These are phyloP conservation scores for Cepaea nemoralis DNA, from an alignment of 1,140 invertebrate genomes.

Conservation along the genomic window DNA sequence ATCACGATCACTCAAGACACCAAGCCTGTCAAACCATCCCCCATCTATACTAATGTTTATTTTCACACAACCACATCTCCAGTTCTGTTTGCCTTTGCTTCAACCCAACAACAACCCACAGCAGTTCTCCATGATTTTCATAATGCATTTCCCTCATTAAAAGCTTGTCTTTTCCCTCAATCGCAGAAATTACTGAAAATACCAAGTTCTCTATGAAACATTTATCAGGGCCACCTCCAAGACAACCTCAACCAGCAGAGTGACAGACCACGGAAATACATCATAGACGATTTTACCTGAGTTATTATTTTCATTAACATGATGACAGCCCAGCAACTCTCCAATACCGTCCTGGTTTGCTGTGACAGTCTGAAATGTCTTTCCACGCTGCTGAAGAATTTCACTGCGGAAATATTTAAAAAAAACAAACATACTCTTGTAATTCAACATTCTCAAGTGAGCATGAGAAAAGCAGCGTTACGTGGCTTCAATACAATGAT, in stretches of 20 bases:
- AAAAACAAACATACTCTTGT: background rate
- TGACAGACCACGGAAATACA: background rate
- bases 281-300: slow-evolving; percentile 10
- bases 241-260: background rate
- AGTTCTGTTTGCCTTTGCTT: no score
- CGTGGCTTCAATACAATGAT: background rate
- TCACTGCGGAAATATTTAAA: background rate
- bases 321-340: slow-evolving; percentile 14
- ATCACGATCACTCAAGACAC: no score
- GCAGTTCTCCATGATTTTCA: no score
- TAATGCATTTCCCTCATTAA: no score
- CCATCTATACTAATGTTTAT: no score
- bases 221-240: no score
- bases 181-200: no score
- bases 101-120: no score
- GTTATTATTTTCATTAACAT: slow-evolving; percentile 24
- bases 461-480: background rate
- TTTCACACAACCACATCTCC: no score
- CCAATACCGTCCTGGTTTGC: slow-evolving; percentile 15
- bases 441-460: background rate
- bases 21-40: no score
- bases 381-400: slow-evolving; percentile 14
- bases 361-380: slow-evolving; percentile 3
- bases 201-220: no score
- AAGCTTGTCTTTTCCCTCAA: no score